Evolutionary conservation across 2,888 invertebrate species (phyloP).

Genomic region (Mallateleia sp.): DNA sequence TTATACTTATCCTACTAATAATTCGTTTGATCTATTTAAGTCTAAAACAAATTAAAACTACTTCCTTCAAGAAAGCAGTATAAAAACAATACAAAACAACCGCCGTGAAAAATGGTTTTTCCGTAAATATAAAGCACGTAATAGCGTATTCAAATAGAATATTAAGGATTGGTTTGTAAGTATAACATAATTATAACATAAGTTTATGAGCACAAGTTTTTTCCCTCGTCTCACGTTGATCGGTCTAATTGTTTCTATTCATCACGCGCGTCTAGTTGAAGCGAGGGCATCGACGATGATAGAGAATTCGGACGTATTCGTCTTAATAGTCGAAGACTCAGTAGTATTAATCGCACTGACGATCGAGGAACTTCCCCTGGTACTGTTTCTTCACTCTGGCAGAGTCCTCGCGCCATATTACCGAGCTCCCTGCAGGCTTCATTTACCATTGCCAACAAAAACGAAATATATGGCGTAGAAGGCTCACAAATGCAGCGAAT

Average conservation of each 20-base stretch:
- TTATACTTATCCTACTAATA: no score
- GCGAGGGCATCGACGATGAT: conserved; percentile 42
- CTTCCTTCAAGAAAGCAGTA: background rate
- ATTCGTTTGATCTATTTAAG: no score
- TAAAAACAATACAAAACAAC: background rate
- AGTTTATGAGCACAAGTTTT: conserved; percentile 25
- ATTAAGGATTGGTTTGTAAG: conserved; percentile 53
- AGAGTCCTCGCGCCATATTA: conserved; percentile 54
- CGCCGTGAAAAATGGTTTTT: conserved; percentile 19
- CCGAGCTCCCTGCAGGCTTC: conserved; percentile 72
- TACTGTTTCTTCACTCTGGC: conserved; percentile 44
- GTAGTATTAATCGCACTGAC: conserved; percentile 58
- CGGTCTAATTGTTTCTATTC: conserved; percentile 62
- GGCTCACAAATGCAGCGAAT: conserved; percentile 70
- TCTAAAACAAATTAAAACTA: no score
- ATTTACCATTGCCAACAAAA: conserved; percentile 73
- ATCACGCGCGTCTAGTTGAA: conserved; percentile 36
- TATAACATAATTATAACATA: conserved; percentile 55
- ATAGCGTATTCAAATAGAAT: conserved; percentile 39
- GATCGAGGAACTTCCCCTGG: conserved; percentile 56
- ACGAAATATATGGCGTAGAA: conserved; percentile 69
- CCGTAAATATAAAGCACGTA: conserved; percentile 25
- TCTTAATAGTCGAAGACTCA: conserved; percentile 63
- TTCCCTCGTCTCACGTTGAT: conserved; percentile 39
- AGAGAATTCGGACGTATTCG: conserved; percentile 68